Percentiles rank a stretch among this genome's conserved stretches.
phyloP scores from a whole-genome alignment of 2,113 vertebrate species.

The Falcunculus frontatus region DNA sequence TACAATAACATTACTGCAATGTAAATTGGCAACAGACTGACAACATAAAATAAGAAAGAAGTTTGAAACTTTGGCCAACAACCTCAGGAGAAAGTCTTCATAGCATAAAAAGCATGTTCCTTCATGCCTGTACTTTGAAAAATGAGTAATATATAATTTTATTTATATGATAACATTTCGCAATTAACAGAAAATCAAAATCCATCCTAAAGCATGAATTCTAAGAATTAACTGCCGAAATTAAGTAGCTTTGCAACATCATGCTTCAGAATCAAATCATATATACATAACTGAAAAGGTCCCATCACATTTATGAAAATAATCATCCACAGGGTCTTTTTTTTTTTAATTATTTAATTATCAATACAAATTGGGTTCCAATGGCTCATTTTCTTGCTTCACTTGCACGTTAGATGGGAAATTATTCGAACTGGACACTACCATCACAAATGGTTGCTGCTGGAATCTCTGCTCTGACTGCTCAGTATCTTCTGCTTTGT shows the following conservation, averaged over 20 bases:
- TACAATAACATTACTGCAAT: constrained; percentile 36
- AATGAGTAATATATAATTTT: constrained; percentile 32
- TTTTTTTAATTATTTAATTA: not conserved
- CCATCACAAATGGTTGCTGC: constrained; percentile 76
- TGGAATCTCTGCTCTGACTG: constrained; percentile 62
- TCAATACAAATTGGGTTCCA: constrained; percentile 65
- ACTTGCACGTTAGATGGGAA: constrained; percentile 66
- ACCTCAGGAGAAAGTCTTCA: constrained; percentile 62
- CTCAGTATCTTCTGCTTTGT: constrained; percentile 48
- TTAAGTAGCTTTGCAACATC: constrained; percentile 59
- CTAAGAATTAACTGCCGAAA: constrained; percentile 66
- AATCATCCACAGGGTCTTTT: constrained; percentile 54
- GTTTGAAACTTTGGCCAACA: constrained; percentile 63
- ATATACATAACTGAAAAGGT: constrained; percentile 63
- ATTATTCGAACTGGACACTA: constrained; percentile 72
- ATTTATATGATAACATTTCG: constrained; percentile 42
- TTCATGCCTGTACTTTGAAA: constrained; percentile 72
- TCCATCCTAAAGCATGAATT: constrained; percentile 60
- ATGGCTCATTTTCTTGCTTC: constrained; percentile 71
- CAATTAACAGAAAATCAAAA: constrained; percentile 64
- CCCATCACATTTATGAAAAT: constrained; percentile 68
- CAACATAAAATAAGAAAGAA: constrained; percentile 39
- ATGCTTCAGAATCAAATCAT: constrained; percentile 60
- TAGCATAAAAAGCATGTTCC: constrained; percentile 66
- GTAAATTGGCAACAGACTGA: constrained; percentile 49